Evolutionary conservation across 2,797 vertebrate genomes (phyloP).

Genomic region (Scolopax bukidnonensis): DNA sequence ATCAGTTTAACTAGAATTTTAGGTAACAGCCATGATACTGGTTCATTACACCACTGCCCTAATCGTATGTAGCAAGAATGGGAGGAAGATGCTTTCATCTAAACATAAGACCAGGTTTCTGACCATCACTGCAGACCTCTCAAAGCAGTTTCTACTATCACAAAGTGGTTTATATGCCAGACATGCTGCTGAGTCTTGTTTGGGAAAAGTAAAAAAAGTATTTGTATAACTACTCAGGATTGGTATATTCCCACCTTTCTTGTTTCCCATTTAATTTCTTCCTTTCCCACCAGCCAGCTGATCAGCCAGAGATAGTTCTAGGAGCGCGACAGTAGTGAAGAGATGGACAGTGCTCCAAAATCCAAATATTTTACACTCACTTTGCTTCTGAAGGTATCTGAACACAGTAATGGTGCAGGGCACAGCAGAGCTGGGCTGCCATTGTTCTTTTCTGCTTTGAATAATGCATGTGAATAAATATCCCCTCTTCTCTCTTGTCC

Average conservation of each 20-base stretch:
- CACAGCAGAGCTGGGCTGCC: not conserved
- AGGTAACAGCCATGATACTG: not conserved
- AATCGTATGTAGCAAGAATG: not conserved
- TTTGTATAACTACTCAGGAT: not conserved
- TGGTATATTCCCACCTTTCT: not conserved
- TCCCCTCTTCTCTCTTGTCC: not conserved
- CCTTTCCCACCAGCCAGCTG: not conserved
- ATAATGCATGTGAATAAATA: not conserved
- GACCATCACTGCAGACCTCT: not conserved
- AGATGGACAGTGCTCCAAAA: not conserved
- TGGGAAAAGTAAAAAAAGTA: not conserved
- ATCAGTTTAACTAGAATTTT: not conserved
- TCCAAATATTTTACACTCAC: not conserved
- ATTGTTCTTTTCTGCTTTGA: not conserved
- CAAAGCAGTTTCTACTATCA: not conserved
- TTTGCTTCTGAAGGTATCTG: not conserved
- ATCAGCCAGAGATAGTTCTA: not conserved
- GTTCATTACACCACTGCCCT: not conserved
- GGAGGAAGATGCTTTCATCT: not conserved
- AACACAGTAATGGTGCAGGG: not conserved
- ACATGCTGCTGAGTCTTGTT: not conserved
- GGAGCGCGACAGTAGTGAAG: fast-evolving
- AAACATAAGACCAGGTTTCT: not conserved
- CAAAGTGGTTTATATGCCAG: not conserved
- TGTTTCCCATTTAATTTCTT: not conserved